Percentiles rank a stretch among this genome's conserved stretches.
phyloP scores from a whole-genome alignment of 2,797 vertebrate genomes.

The Buceros bicornis region DNA sequence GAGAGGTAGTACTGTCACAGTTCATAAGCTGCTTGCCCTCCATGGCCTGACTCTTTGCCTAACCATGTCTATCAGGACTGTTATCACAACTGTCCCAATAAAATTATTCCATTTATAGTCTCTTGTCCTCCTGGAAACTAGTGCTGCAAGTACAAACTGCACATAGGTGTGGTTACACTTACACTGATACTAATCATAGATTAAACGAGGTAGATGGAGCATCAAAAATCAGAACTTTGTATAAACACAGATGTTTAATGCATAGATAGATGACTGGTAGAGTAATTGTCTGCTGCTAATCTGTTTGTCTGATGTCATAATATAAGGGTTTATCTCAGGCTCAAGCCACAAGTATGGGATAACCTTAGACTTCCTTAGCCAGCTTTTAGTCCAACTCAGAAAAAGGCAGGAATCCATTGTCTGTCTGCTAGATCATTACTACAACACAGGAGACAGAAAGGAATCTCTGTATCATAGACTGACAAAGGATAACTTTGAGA shows the following conservation, averaged over 20 bases:
- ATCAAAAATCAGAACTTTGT: background rate
- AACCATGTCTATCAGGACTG: background rate
- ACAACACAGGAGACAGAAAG: background rate
- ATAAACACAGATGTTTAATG: constrained; percentile 11
- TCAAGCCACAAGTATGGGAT: background rate
- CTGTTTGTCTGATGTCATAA: background rate
- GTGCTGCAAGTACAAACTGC: background rate
- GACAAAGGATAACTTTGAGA: background rate
- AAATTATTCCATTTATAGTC: background rate
- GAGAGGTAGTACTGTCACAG: background rate
- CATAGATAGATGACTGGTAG: background rate
- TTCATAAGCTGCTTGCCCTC: background rate
- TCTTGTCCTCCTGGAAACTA: background rate
- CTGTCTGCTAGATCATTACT: background rate
- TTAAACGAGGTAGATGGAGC: background rate
- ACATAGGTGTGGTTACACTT: background rate
- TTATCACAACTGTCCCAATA: background rate
- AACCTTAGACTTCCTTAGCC: background rate
- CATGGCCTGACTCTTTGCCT: background rate
- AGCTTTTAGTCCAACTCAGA: background rate
- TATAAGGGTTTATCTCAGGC: background rate
- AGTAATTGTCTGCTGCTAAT: background rate
- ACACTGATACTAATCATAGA: background rate
- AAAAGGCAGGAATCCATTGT: background rate
- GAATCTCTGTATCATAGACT: background rate